Conservation (phyloP, 2,797 vertebrate genomes). For the Crocidura indochinensis region DNA sequence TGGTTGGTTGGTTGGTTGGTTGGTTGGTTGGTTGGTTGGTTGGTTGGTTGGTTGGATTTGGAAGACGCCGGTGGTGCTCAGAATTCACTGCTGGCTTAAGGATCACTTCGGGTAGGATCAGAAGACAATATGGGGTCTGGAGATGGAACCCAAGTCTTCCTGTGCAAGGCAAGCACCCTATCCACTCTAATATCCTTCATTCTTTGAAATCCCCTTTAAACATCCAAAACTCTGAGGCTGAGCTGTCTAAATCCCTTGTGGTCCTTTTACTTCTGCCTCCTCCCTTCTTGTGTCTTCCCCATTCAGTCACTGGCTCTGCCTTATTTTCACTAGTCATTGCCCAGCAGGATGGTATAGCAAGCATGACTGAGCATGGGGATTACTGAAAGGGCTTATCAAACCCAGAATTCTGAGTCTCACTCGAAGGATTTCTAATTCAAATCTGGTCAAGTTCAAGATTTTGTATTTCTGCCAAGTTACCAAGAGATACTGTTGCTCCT, state of each 20-base stretch:
- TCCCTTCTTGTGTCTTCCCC: neutral
- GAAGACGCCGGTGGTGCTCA: no score
- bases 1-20: no score
- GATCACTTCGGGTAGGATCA: no score
- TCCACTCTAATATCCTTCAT: no score
- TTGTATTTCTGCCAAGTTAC: neutral
- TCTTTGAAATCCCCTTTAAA: neutral
- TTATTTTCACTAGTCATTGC: neutral
- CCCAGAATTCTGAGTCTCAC: neutral
- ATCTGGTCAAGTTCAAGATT: neutral
- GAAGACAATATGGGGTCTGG: no score
- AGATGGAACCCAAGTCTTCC: no score
- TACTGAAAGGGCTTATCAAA: neutral
- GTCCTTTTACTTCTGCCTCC: neutral
- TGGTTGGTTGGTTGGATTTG: no score
- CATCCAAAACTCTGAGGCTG: rapidly evolving
- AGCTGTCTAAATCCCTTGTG: neutral
- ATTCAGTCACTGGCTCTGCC: neutral
- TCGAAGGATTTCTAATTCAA: neutral
- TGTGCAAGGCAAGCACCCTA: no score
- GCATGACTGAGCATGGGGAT: neutral
- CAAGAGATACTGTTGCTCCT: neutral
- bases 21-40: no score
- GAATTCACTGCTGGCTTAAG: no score
- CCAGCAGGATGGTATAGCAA: neutral